phyloP scores from a whole-genome alignment of 2,113 vertebrate genomes.

The Oreocharis arfaki region DNA sequence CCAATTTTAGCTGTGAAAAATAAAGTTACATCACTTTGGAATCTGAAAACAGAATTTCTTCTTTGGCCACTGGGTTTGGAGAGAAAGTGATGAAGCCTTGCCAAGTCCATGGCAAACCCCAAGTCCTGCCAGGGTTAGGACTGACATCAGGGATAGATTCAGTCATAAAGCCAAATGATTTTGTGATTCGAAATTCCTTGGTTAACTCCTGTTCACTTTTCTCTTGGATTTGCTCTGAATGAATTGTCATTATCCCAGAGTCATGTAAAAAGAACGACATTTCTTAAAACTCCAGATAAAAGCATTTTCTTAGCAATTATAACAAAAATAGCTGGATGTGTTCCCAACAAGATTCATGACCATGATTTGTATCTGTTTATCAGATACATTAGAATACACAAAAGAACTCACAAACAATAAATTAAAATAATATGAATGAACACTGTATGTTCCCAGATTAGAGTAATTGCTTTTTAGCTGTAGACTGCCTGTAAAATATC shows the following conservation, averaged over 20 bases:
- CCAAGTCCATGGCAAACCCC: not conserved
- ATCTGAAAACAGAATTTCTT: not conserved
- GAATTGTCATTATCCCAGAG: not conserved
- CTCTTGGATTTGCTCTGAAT: not conserved
- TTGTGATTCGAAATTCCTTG: not conserved
- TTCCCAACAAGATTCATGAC: not conserved
- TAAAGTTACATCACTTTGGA: not conserved
- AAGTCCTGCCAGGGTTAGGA: not conserved
- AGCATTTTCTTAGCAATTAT: not conserved
- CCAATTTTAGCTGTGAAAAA: not conserved
- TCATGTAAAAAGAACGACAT: not conserved
- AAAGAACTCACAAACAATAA: not conserved
- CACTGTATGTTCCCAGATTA: not conserved
- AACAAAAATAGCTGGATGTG: not conserved
- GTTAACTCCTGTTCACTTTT: not conserved
- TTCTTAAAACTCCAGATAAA: not conserved
- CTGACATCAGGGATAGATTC: not conserved
- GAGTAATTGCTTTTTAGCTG: not conserved
- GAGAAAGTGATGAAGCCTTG: not conserved
- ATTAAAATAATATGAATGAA: not conserved
- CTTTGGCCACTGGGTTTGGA: not conserved
- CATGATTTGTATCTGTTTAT: not conserved
- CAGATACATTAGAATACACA: too few relatives aligned
- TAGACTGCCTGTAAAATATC: not conserved
- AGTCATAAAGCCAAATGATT: not conserved